Base-by-base conservation (phyloP, 35 echinoderm and acorn worm genomes). In the Strongylocentrotus purpuratus region DNA sequence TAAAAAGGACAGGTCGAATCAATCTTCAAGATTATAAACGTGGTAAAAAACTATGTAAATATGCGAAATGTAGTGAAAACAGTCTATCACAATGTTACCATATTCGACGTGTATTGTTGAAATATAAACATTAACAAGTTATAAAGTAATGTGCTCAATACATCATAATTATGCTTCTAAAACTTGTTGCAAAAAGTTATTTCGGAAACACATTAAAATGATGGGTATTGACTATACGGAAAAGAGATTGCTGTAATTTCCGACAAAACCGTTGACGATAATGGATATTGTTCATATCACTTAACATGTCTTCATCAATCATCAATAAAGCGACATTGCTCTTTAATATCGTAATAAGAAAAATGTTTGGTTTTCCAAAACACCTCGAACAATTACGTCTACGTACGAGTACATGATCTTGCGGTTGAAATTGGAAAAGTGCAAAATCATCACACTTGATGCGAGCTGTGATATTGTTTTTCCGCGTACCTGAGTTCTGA, bases 241-340 rank as follows among this genome's bases (percentile, higher is more conserved):
- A 78, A 78, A 78, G 20, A 78, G 7, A 28, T 7, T 78, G n/a
- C 65, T 4, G 20, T 28, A 4, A n/a, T 78, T 78, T 28, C 65
- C 65, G 22, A 78, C 65, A 7, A 78, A n/a, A 28, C 7, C 4
- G 28, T n/a, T 78, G 20, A 22, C 65, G 65, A 28, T 78, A 78
- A 78, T 78, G 65, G 65, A 78, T 78, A 78, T 78, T 78, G 65
- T 78, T 78, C 65, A 78, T 78, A 78, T 78, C 65, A 78, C 65
- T 78, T 78, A 78, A n/a, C 20, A n/a, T 78, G 20, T 4, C 50
- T 78, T 78, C 65, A 78, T 78, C 65, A 28, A 78, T 78, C 65
- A 78, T 78, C 22, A n/a, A n/a, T 28, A 78, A 22, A 22, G 65
- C 65, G 7, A 78, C 65, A 78, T 78, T 28, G 7, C 65, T 78